These are phyloP conservation scores for Talpa occidentalis DNA, from an alignment of 2,113 vertebrate genomes.

Conservation along the genomic window DNA sequence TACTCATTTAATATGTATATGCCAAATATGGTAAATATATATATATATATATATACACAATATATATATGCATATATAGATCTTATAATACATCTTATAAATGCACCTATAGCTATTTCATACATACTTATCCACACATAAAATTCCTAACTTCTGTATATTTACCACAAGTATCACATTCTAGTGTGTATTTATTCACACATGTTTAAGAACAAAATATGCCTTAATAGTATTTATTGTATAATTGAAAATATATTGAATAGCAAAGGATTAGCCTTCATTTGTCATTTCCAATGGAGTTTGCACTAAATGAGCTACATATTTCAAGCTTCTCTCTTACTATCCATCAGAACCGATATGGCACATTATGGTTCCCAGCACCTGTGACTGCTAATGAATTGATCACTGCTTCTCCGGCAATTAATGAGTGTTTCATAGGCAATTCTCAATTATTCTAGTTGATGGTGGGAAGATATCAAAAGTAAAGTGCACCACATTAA, in stretches of 20 bases:
- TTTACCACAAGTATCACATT: background rate
- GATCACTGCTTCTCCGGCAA: constrained; percentile 18
- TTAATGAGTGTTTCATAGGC: background rate
- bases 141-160: background rate
- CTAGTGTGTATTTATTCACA: background rate
- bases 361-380: background rate
- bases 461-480: background rate
- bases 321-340: constrained; percentile 21
- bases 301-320: background rate
- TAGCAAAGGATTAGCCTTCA: background rate
- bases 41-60: no score
- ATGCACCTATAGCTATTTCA: background rate
- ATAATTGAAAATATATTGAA: background rate
- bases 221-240: background rate
- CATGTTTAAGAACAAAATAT: background rate
- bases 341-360: constrained; percentile 16
- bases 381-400: constrained; percentile 30
- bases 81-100: no score
- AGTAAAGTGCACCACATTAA: background rate
- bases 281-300: background rate
- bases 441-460: background rate
- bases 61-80: no score
- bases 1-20: background rate
- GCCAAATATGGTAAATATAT: no score
- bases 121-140: background rate